Evolutionary conservation across 2,888 invertebrate species (phyloP).

Genomic region (Metallyticus violacea): DNA sequence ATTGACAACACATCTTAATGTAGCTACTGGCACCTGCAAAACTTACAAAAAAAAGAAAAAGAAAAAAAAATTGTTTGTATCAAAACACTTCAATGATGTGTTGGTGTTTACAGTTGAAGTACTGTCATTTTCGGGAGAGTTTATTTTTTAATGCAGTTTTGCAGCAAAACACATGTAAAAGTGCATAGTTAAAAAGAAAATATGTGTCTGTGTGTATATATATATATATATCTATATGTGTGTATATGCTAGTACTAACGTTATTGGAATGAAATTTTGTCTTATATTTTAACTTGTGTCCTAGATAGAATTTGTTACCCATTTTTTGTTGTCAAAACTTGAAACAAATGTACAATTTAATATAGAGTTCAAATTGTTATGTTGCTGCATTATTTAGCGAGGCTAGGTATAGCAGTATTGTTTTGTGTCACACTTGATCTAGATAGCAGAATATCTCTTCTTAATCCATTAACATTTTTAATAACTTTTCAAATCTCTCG

Average conservation of each 20-base stretch:
- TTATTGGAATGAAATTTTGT: background rate
- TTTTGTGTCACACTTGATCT: background rate
- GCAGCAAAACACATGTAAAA: background rate
- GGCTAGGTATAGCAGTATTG: background rate
- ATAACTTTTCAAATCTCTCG: background rate
- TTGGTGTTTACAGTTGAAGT: background rate
- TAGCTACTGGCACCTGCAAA: background rate
- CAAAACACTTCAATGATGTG: background rate
- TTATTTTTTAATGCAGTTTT: background rate
- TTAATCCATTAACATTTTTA: background rate
- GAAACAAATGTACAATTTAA: background rate
- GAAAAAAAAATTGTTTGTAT: background rate
- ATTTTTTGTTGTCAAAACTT: background rate
- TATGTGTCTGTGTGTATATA: background rate
- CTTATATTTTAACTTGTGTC: background rate
- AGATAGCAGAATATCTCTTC: background rate
- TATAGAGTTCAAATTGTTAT: background rate
- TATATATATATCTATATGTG: background rate
- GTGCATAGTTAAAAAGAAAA: background rate
- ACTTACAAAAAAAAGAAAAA: background rate
- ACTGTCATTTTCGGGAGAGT: background rate
- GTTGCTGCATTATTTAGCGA: background rate
- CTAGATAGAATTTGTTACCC: background rate
- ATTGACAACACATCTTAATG: background rate
- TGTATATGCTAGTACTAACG: background rate